Base-by-base conservation (phyloP, 2,888 invertebrate genomes). In the Idaea dimidiata region DNA sequence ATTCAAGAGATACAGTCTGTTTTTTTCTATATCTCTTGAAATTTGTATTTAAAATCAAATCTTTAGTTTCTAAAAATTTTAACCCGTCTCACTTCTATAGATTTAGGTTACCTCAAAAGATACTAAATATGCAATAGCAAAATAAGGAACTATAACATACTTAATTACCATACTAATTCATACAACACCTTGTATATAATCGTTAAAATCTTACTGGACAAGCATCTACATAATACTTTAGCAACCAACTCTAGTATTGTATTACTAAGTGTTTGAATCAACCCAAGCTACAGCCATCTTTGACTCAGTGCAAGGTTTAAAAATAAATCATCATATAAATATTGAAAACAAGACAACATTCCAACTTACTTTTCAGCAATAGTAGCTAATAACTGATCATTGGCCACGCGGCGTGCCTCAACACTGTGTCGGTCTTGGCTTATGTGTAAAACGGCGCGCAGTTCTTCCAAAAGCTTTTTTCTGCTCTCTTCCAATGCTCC, bases 401-500 rank as follows among this genome's bases (percentile, higher is more conserved):
- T 98, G 63, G 97, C 96, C 77, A 97, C 98, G 87, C 98, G 94
- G 75, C 98, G 94, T 75, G 98, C 95, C 93, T 98, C 98, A 62
- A 98, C 98, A 79, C 97, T 95, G 89, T 98, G 98, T 75, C 98
- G 94, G 87, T 98, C 98, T 82, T 95, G 95, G 67, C 97, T 96
- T 86, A 98, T 98, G 89, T 97, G 97, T 86, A 96, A 94, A 82
- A 95, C 94, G 84, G 94, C 94, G 80, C 97, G 96, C 74, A 98
- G 94, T 82, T 98, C 97, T 84, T 96, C 96, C 61, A 98, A 93
- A 77, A 98, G 89, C 87, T 95, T 96, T 82, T 95, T 95, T 93
- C 97, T 97, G 80, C 96, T 96, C 79, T 95, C 95, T 83, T 95
- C 96, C 66, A 98, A 94, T 80, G 96, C 95, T 73, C 98, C 98